These are phyloP conservation scores for Falco peregrinus DNA, from an alignment of 2,797 vertebrate species.

Conservation along the genomic window DNA sequence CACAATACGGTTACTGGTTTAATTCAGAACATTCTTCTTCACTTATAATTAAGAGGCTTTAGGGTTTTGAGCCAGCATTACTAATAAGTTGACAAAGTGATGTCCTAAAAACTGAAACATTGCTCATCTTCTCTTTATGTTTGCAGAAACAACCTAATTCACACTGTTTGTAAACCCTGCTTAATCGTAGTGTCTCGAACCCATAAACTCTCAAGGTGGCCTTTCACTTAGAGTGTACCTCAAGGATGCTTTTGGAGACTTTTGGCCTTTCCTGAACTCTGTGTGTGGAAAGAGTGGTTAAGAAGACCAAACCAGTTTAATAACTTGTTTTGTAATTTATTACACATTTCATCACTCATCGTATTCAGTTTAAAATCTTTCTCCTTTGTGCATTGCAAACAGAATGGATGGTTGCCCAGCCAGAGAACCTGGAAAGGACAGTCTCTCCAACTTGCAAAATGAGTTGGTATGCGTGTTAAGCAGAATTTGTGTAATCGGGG, in stretches of 20 bases:
- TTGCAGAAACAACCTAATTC: neutral
- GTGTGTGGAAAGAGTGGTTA: neutral
- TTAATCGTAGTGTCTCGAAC: neutral
- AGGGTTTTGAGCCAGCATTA: neutral
- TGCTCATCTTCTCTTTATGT: neutral
- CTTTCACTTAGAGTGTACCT: neutral
- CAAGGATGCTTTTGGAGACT: neutral
- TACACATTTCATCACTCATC: neutral
- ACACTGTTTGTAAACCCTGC: neutral
- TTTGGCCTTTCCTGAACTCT: neutral
- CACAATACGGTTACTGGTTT: neutral
- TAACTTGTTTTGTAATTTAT: neutral
- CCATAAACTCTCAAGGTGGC: neutral
- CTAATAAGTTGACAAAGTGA: neutral
- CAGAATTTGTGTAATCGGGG: neutral
- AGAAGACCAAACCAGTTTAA: neutral
- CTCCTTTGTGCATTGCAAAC: neutral
- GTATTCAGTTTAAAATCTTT: neutral
- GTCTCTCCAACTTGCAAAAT: neutral
- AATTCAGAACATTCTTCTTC: neutral
- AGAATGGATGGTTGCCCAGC: neutral
- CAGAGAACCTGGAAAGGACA: neutral
- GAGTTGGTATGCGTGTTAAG: neutral
- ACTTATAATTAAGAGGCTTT: neutral
- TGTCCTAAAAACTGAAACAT: neutral